Conservation (phyloP, 2,888 invertebrate species). For the Neoscelio sp. region DNA sequence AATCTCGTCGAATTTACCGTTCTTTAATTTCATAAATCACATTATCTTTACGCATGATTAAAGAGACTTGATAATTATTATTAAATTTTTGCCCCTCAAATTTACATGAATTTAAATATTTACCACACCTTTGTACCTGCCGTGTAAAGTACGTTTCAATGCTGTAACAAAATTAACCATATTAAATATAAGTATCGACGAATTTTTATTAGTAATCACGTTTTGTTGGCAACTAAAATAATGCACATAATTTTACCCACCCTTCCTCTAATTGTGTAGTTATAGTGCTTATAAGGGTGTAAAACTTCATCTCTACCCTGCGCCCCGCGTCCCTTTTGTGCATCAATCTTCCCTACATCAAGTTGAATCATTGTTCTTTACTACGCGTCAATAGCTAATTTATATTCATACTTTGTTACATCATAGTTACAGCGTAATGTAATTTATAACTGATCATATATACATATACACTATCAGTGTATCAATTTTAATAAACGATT, state of each 20-base stretch:
- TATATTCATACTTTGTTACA: conserved; percentile 58
- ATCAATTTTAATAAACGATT: conserved; percentile 51
- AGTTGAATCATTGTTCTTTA: conserved; percentile 59
- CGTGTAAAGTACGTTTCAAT: conserved; percentile 24
- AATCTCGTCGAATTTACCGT: no score
- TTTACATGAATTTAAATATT: conserved; percentile 11
- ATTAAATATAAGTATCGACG: conserved; percentile 5
- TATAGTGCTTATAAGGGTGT: conserved; percentile 53
- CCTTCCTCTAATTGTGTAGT: conserved; percentile 43
- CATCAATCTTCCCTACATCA: conserved; percentile 59
- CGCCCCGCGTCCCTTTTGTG: conserved; percentile 48
- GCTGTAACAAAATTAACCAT: neutral
- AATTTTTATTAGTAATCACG: conserved; percentile 38
- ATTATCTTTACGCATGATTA: no score
- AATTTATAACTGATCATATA: conserved; percentile 52
- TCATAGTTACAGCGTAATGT: conserved; percentile 42
- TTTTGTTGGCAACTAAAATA: conserved; percentile 37
- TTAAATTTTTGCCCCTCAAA: neutral
- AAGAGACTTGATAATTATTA: no score
- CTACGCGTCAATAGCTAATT: conserved; percentile 58
- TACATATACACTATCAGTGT: conserved; percentile 23
- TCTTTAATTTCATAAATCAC: no score
- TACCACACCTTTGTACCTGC: neutral
- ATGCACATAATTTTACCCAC: conserved; percentile 40
- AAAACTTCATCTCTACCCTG: conserved; percentile 31